Evolutionary conservation across 2,797 vertebrate genomes (phyloP).

Genomic region (Tolypeutes matacus): DNA sequence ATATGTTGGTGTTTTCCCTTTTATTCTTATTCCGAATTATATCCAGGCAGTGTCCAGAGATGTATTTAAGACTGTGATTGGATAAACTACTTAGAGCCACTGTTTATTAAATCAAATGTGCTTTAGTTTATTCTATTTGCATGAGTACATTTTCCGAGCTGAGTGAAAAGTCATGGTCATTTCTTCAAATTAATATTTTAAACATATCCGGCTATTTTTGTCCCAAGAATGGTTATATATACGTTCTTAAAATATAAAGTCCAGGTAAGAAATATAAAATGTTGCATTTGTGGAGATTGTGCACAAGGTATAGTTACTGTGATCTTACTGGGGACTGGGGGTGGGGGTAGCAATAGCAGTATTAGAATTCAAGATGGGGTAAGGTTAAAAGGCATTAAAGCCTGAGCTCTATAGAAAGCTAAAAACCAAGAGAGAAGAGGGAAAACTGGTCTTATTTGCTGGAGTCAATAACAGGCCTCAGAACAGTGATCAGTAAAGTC

Average conservation of each 20-base stretch:
- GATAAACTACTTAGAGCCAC: slow-evolving; percentile 47
- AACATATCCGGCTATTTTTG: neutral
- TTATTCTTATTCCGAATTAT: slow-evolving; percentile 62
- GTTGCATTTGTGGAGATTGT: neutral
- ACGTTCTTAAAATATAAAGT: neutral
- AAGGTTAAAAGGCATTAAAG: neutral
- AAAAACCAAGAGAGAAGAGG: neutral
- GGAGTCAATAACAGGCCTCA: neutral
- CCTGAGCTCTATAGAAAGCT: neutral
- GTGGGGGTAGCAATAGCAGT: neutral
- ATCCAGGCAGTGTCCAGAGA: slow-evolving; percentile 21
- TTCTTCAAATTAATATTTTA: slow-evolving; percentile 56
- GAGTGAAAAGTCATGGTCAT: slow-evolving; percentile 42
- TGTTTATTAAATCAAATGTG: slow-evolving; percentile 61
- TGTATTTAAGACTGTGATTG: slow-evolving; percentile 60
- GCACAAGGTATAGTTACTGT: neutral
- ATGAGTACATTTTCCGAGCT: slow-evolving; percentile 53
- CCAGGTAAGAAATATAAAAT: neutral
- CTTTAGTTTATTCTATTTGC: slow-evolving; percentile 48
- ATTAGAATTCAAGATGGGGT: neutral
- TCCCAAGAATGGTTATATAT: neutral
- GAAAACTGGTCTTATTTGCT: neutral
- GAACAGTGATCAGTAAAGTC: neutral
- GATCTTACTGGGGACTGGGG: neutral
- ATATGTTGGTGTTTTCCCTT: slow-evolving; percentile 62